Evolutionary conservation across 2,888 invertebrate species (phyloP).

Genomic region (Polylopha cassiicola): DNA sequence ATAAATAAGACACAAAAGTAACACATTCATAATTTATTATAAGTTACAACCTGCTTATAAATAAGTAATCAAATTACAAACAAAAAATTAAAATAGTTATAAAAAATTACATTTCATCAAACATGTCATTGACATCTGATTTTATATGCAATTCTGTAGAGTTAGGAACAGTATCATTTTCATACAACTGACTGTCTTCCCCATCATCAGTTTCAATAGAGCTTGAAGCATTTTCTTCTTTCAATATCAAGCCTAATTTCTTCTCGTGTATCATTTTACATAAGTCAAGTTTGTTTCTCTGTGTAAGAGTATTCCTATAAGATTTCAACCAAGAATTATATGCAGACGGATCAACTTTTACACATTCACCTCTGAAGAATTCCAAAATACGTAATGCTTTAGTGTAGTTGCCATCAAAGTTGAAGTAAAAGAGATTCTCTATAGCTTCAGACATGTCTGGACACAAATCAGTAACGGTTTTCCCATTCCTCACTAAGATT

Average conservation of each 20-base stretch:
- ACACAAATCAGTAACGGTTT: slow-evolving; percentile 42
- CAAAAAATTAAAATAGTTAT: slow-evolving; percentile 7
- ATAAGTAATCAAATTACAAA: too few relatives aligned
- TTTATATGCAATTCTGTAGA: slow-evolving; percentile 51
- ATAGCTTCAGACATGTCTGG: slow-evolving; percentile 56
- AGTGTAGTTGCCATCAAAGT: slow-evolving; percentile 54
- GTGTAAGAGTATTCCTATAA: slow-evolving; percentile 47
- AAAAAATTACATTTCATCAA: slow-evolving; percentile 57
- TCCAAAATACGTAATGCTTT: slow-evolving; percentile 56
- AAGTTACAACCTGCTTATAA: too few relatives aligned
- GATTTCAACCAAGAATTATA: slow-evolving; percentile 63
- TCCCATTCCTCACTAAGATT: slow-evolving; percentile 57
- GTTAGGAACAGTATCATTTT: slow-evolving; percentile 60
- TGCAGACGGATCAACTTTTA: slow-evolving; percentile 45
- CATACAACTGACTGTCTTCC: slow-evolving; percentile 63
- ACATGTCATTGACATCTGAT: slow-evolving; percentile 61
- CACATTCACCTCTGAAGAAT: slow-evolving; percentile 55
- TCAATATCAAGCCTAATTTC: slow-evolving; percentile 52
- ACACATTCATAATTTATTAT: too few relatives aligned
- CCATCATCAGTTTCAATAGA: slow-evolving; percentile 43
- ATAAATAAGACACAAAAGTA: slow-evolving; percentile 4
- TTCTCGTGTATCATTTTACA: slow-evolving; percentile 45
- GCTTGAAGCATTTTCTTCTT: slow-evolving; percentile 55
- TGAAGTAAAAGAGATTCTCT: slow-evolving; percentile 55
- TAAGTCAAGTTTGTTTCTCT: slow-evolving; percentile 45